Evolutionary conservation across 2,113 vertebrate species (phyloP).

Genomic region (Salvelinus alpinus): DNA sequence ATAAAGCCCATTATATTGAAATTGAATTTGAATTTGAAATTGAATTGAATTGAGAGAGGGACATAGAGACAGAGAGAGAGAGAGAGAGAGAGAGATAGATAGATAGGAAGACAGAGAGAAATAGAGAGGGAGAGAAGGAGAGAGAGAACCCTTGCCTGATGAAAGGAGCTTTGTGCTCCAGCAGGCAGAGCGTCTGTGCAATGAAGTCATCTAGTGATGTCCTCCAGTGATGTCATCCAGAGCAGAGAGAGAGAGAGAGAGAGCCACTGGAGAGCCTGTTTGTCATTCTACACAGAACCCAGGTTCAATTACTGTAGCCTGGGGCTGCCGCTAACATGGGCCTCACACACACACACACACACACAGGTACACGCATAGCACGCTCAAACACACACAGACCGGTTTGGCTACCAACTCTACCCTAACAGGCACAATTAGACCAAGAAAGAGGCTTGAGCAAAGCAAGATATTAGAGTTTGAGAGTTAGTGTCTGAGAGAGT

Average conservation of each 20-base stretch:
- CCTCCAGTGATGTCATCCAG: neutral
- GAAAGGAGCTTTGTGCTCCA: slow-evolving; percentile 37
- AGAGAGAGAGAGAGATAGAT: neutral
- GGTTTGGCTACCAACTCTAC: no score
- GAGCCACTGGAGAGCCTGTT: slow-evolving; percentile 10
- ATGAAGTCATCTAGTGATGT: slow-evolving; percentile 35
- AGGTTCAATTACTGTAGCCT: neutral
- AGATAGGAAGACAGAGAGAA: neutral
- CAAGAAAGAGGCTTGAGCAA: neutral
- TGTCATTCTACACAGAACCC: slow-evolving; percentile 9
- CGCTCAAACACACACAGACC: neutral
- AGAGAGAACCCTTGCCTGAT: slow-evolving; percentile 19
- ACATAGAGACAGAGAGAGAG: no score
- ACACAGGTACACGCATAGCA: neutral
- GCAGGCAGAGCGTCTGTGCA: slow-evolving; percentile 12
- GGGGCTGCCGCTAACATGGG: neutral
- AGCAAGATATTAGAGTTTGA: neutral
- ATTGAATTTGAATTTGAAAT: no score
- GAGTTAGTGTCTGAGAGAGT: neutral
- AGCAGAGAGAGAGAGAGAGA: no score
- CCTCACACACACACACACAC: neutral
- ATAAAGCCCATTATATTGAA: no score
- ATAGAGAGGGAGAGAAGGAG: neutral
- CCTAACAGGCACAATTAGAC: neutral
- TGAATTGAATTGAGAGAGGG: no score